phyloP scores from a whole-genome alignment of 2,797 vertebrate species.

The Gadopsis bispinosus region DNA sequence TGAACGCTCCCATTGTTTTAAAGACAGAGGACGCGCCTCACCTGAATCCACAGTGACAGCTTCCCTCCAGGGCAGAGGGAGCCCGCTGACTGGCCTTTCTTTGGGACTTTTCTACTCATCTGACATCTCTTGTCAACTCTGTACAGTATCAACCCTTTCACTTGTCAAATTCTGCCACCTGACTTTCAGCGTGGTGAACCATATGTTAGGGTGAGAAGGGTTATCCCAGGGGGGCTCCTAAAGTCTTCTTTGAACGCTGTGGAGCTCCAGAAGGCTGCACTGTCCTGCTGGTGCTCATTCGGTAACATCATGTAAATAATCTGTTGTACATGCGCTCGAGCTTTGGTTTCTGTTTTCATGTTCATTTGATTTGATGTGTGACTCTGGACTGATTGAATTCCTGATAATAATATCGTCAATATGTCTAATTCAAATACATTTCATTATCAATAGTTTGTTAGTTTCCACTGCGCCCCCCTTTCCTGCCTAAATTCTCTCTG shows the following conservation, averaged over 20 bases:
- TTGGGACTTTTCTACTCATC: constrained; percentile 26
- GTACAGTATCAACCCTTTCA: constrained; percentile 13
- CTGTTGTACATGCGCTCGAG: not conserved
- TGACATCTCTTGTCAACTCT: constrained; percentile 54
- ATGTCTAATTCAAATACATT: too few species aligned
- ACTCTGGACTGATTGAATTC: not conserved
- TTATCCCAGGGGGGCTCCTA: constrained; percentile 9
- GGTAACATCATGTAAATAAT: not conserved
- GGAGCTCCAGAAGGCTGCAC: not conserved
- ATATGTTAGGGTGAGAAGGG: constrained; percentile 4
- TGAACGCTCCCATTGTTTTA: constrained; percentile 23
- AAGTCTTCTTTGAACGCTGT: not conserved
- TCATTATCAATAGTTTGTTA: too few species aligned
- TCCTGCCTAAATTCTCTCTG: too few species aligned
- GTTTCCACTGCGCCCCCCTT: too few species aligned
- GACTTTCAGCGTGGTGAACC: constrained; percentile 9
- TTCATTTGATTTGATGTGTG: not conserved
- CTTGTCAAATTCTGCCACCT: constrained; percentile 39
- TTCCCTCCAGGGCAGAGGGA: constrained; percentile 49
- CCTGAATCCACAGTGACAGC: constrained; percentile 69
- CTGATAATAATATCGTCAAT: not conserved
- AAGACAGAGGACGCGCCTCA: constrained; percentile 48
- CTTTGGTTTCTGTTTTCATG: not conserved
- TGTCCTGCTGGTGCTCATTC: not conserved
- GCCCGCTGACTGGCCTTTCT: constrained; percentile 27